A percentile compares a stretch with the other conserved stretches of the same genome.
These are phyloP conservation scores for Phthorimaea operculella DNA, from an alignment of 1,140 invertebrate species.

Conservation along the genomic window DNA sequence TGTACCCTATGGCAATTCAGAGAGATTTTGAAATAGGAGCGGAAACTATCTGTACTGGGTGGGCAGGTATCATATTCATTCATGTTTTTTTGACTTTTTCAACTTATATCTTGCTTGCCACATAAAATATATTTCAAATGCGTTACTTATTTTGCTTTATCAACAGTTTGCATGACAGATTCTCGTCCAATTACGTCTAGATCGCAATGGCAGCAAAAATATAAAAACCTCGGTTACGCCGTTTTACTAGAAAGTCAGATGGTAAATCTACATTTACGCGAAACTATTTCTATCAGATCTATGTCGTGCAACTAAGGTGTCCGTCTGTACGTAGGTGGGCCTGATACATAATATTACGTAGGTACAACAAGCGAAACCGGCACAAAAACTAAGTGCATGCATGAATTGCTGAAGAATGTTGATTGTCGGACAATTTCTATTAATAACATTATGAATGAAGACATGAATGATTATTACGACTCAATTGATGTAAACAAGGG, in stretches of 20 bases:
- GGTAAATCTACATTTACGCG: constrained; percentile 62
- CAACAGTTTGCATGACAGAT: too few relatives aligned
- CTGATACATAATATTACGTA: constrained; percentile 5
- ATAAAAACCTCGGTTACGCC: neutral
- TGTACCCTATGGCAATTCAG: too few relatives aligned
- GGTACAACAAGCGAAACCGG: constrained; percentile 1
- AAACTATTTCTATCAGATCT: constrained; percentile 63
- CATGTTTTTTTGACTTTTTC: too few relatives aligned
- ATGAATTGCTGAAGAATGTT: neutral
- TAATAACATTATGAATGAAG: neutral
- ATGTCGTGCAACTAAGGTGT: constrained; percentile 40
- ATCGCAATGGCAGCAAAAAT: too few relatives aligned
- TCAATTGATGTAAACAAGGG: too few relatives aligned
- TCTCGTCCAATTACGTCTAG: too few relatives aligned
- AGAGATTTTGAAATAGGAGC: too few relatives aligned
- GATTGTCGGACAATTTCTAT: neutral
- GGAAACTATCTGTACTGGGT: too few relatives aligned
- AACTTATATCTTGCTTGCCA: too few relatives aligned
- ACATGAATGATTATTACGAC: neutral
- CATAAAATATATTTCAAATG: too few relatives aligned
- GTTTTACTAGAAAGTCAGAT: neutral
- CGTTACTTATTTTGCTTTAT: too few relatives aligned
- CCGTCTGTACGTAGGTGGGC: constrained; percentile 1
- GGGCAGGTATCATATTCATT: too few relatives aligned
- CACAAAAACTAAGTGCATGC: neutral